phyloP scores from a whole-genome alignment of 2,797 vertebrate genomes.

The Distichodus sexfasciatus region DNA sequence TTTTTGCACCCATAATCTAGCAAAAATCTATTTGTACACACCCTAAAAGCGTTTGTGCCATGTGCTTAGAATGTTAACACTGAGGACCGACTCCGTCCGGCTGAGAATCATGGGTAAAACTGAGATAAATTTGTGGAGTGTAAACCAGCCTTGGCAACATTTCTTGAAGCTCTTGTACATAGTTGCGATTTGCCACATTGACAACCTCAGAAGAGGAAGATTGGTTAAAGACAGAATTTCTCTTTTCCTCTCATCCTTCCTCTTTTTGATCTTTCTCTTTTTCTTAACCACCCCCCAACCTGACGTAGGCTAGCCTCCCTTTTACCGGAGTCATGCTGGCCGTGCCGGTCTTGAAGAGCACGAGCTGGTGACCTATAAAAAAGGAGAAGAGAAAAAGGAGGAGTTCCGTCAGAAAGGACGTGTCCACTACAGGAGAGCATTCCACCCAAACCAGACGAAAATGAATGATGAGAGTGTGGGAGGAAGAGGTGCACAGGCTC shows the following conservation, averaged over 20 bases:
- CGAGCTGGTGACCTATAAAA: conserved; percentile 79
- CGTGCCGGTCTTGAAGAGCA: conserved; percentile 83
- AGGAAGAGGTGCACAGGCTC: neutral
- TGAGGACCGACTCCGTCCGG: too few species aligned
- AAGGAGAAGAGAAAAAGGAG: neutral
- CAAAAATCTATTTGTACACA: too few species aligned
- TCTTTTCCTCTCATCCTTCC: conserved; percentile 22
- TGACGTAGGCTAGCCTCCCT: conserved; percentile 76
- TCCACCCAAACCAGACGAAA: conserved; percentile 15
- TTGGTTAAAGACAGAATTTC: conserved; percentile 55
- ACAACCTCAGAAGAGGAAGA: neutral
- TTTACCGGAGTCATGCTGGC: conserved; percentile 69
- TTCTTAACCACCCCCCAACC: conserved; percentile 69
- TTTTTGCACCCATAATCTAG: too few species aligned
- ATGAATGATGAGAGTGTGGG: neutral
- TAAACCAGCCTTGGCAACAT: too few species aligned
- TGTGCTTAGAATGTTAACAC: too few species aligned
- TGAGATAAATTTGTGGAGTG: too few species aligned
- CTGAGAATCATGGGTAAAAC: too few species aligned
- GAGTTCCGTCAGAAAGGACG: neutral
- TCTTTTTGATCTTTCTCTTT: conserved; percentile 42
- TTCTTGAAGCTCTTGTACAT: too few species aligned
- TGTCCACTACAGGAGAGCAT: conserved; percentile 8
- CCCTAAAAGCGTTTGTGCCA: too few species aligned
- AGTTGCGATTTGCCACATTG: conserved; percentile 17